Percentiles rank a stretch among this genome's conserved stretches.
Conservation (phyloP, 2,113 vertebrate species). For the Gracilinanus agilis region DNA sequence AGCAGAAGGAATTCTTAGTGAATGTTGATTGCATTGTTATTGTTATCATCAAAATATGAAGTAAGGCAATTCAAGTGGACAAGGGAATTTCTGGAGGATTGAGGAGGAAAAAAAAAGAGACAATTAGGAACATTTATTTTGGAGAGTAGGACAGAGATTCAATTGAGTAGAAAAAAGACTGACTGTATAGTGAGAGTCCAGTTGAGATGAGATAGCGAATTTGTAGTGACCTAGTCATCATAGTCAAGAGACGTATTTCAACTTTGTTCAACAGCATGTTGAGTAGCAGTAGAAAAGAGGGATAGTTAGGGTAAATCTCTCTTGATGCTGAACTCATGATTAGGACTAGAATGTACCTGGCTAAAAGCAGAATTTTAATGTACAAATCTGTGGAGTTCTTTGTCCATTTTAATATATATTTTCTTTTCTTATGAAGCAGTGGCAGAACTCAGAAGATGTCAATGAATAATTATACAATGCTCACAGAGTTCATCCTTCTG, state of each 20-base stretch:
- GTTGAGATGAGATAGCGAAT: not conserved
- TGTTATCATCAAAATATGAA: too few species aligned
- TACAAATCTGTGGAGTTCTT: not conserved
- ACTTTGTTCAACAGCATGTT: not conserved
- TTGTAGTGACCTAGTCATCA: not conserved
- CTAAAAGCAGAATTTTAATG: not conserved
- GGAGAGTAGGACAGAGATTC: not conserved
- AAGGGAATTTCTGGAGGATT: too few species aligned
- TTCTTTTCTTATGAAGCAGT: not conserved
- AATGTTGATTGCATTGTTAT: too few species aligned
- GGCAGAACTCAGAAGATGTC: not conserved
- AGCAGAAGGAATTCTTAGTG: too few species aligned
- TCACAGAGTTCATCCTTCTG: not conserved
- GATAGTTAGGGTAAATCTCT: not conserved
- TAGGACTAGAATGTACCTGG: not conserved
- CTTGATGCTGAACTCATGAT: not conserved
- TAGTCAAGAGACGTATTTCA: not conserved
- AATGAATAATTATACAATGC: not conserved
- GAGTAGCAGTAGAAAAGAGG: not conserved
- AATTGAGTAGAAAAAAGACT: not conserved
- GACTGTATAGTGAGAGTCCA: not conserved
- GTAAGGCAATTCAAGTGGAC: too few species aligned
- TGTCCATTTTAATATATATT: not conserved
- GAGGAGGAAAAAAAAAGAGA: too few species aligned
- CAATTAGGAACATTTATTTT: not conserved